Base-by-base conservation (phyloP, 2,888 invertebrate species). In the Tenodera sinensis region DNA sequence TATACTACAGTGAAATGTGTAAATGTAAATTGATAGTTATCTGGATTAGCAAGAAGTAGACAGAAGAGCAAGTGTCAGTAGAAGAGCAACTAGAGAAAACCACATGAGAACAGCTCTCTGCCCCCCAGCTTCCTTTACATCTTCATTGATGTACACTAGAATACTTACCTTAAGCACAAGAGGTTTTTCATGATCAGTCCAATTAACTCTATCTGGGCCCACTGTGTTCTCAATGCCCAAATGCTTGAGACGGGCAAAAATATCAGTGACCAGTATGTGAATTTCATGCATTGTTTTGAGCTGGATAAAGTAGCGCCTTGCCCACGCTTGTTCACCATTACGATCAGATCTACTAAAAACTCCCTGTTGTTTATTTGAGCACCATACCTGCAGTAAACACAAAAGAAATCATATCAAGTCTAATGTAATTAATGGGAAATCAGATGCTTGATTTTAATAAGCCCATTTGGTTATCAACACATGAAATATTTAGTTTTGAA, bases 251-350 rank as follows among this genome's bases (percentile, higher is more conserved):
- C 98, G 95, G 30, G 91, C 90, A 25, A 94, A 95, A 84, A 98
- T 93, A 91, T 98, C 98, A 0, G 94, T 93, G 1, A 97, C 95
- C 89, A 98, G 92, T 34, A 96, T 94, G 91, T 96, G 94, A 92
- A 97, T 95, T 92, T 98, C 98, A 9, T 94, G 94, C 88, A 98
- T 93, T 0, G 96, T 95, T n/a, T 95, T 95, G 84, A 96, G 92
- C 92, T 97, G 97, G 47, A 98, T 94, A 92, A 95, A 96, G 93
- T 96, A 95, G 3, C 95, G 94, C 0, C 94, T 93, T 3, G 97
- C 96, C 98, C 98, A 98, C 0, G 93, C 91, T 42, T 92, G 93
- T 92, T 96, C 96, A 25, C 93, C 93, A n/a, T 91, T 91, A 27
- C 93, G 93, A 34, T 91, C 92, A 82, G 92, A 91, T 12, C 93